These are phyloP conservation scores for Sebastes goodei DNA, from an alignment of 2,797 vertebrate genomes.

Conservation along the genomic window DNA sequence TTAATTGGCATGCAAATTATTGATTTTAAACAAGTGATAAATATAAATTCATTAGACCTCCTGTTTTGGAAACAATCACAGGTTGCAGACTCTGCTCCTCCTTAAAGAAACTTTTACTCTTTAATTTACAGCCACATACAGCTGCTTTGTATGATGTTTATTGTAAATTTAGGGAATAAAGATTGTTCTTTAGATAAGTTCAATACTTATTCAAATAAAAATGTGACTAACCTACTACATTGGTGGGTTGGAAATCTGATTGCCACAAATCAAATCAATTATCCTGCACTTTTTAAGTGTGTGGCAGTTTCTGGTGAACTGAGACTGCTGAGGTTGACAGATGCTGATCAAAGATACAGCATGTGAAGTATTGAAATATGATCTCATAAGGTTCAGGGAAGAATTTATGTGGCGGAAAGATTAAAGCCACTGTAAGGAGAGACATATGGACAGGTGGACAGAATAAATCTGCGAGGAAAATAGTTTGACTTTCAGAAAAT, in stretches of 20 bases:
- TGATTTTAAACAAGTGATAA: not conserved
- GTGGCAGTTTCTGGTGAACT: not conserved
- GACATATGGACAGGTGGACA: constrained; percentile 67
- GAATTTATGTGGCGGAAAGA: constrained; percentile 58
- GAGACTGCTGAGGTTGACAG: constrained; percentile 17
- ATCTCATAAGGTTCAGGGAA: constrained; percentile 35
- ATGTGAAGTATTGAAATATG: constrained; percentile 47
- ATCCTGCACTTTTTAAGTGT: not conserved
- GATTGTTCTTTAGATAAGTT: not conserved
- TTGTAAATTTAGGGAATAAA: not conserved
- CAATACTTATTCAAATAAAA: not conserved
- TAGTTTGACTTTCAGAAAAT: constrained; percentile 14
- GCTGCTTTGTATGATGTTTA: not conserved
- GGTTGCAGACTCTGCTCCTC: not conserved
- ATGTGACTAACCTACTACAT: not conserved
- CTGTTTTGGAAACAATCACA: not conserved
- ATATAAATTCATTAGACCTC: not conserved
- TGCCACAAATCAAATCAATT: constrained; percentile 11
- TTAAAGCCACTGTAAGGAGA: constrained; percentile 57
- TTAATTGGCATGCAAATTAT: not conserved
- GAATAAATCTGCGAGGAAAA: constrained; percentile 48
- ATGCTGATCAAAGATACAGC: constrained; percentile 46
- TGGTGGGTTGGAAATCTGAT: not conserved
- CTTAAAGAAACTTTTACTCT: not conserved
- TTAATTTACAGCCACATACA: not conserved